These are phyloP conservation scores for Falco columbarius DNA, from an alignment of 2,797 vertebrate genomes.

Conservation along the genomic window DNA sequence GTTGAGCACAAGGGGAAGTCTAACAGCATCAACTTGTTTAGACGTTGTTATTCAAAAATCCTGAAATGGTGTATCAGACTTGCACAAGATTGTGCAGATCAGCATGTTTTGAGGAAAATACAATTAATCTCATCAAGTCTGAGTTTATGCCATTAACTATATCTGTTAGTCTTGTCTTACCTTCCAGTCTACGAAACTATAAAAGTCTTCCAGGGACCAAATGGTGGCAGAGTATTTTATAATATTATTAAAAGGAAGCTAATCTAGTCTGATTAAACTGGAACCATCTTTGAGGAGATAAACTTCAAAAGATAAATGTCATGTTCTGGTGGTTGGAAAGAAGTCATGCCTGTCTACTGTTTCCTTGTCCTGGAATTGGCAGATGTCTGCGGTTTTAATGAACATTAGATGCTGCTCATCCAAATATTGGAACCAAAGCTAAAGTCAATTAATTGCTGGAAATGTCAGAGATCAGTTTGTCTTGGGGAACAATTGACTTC, in stretches of 20 bases:
- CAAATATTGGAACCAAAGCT: not conserved
- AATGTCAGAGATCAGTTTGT: not conserved
- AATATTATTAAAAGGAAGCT: not conserved
- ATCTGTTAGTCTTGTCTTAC: not conserved
- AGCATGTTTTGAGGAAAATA: not conserved
- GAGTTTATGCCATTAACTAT: not conserved
- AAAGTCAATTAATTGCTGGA: not conserved
- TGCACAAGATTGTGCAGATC: not conserved
- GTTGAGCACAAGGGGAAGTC: not conserved
- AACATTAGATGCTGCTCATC: not conserved
- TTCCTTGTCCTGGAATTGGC: not conserved
- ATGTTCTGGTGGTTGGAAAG: not conserved
- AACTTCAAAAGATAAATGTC: not conserved
- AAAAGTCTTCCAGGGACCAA: not conserved
- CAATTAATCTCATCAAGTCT: not conserved
- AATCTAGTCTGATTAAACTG: not conserved
- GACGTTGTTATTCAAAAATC: not conserved
- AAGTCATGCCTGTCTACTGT: not conserved
- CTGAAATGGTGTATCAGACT: not conserved
- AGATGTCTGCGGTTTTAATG: not conserved
- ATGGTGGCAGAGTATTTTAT: not conserved
- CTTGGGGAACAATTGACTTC: not conserved
- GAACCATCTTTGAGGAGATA: not conserved
- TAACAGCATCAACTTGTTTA: not conserved
- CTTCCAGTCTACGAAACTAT: not conserved